Percentiles rank a stretch among this genome's conserved stretches.
phyloP scores from a whole-genome alignment of 2,797 vertebrate genomes.

The Rhinophrynus dorsalis region DNA sequence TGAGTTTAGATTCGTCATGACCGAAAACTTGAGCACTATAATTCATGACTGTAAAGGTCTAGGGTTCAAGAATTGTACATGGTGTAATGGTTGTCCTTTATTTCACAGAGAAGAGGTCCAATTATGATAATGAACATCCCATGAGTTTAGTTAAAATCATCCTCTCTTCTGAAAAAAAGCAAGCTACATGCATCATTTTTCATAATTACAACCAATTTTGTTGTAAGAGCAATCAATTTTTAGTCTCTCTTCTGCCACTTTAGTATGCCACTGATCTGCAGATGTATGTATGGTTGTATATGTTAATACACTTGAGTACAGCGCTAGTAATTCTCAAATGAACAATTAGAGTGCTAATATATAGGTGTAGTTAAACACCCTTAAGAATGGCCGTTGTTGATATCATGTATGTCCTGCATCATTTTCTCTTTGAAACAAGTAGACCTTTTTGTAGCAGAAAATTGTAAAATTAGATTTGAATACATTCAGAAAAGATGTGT shows the following conservation, averaged over 20 bases:
- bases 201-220: slow-evolving; percentile 33
- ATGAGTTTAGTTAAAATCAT: slow-evolving; percentile 19
- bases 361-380: not conserved
- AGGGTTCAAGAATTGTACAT: slow-evolving; percentile 20
- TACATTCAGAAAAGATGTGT: no score
- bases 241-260: slow-evolving; percentile 3
- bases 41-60: slow-evolving; percentile 16
- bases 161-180: not conserved
- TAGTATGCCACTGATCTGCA: not conserved
- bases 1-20: not conserved
- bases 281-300: not conserved
- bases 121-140: slow-evolving; percentile 41
- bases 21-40: not conserved
- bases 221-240: slow-evolving; percentile 25
- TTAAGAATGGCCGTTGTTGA: no score
- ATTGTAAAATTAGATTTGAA: no score
- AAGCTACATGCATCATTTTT: slow-evolving; percentile 24
- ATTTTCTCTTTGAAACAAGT: no score
- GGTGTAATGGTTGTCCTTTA: slow-evolving; percentile 17
- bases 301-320: not conserved
- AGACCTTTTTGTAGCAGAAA: no score
- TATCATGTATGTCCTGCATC: no score
- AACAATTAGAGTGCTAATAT: not conserved
- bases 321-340: not conserved
- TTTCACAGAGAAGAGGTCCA: slow-evolving; percentile 25